Percentiles rank a stretch among this genome's conserved stretches.
Evolutionary conservation across 2,888 invertebrate genomes (phyloP).

Genomic region (Carabus problematicus): DNA sequence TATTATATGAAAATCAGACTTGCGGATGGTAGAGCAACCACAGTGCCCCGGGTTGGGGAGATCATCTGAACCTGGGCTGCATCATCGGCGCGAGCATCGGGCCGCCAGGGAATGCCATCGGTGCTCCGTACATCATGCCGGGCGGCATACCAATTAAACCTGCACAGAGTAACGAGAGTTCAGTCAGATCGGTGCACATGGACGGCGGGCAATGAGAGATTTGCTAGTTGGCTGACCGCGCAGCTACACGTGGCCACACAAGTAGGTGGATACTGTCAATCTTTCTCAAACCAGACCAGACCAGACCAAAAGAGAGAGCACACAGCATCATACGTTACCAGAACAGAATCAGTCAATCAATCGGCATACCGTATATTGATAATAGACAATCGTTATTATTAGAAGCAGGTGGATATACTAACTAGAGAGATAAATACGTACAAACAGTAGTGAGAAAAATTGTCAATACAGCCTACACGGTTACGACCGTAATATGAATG

Average conservation of each 20-base stretch:
- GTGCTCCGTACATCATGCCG: conserved; percentile 59
- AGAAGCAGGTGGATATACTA: too few species aligned
- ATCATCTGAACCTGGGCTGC: conserved; percentile 90
- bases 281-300: conserved; percentile 26
- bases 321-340: too few species aligned
- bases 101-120: conserved; percentile 58
- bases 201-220: conserved; percentile 43
- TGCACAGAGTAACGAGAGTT: conserved; percentile 44
- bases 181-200: conserved; percentile 5
- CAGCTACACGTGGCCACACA: conserved; percentile 36
- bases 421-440: too few species aligned
- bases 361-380: too few species aligned
- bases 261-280: conserved; percentile 33
- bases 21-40: conserved; percentile 65
- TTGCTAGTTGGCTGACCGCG: conserved; percentile 46
- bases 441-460: conserved; percentile 23
- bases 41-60: conserved; percentile 65
- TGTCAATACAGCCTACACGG: conserved; percentile 37
- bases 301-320: too few species aligned
- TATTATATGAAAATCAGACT: conserved; percentile 49
- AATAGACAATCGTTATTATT: too few species aligned
- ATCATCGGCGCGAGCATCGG: conserved; percentile 67
- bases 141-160: conserved; percentile 61
- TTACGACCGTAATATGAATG: conserved; percentile 40
- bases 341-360: too few species aligned